Percentiles rank a stretch among this genome's conserved stretches.
Evolutionary conservation across 2,797 vertebrate species (phyloP).

Genomic region (Enoplosus armatus): DNA sequence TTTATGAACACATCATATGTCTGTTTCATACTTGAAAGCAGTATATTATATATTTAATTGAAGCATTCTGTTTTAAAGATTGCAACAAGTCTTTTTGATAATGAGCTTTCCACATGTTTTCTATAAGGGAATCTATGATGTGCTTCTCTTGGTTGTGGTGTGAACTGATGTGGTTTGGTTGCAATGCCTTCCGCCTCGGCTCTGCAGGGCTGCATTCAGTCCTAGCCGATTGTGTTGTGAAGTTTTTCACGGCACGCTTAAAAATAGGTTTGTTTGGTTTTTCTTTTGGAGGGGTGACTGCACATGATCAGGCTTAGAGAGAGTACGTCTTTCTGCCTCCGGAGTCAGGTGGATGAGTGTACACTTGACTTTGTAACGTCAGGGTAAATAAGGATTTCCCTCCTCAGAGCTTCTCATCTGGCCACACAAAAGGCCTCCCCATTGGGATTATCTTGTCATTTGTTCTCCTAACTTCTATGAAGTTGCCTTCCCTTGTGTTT

Average conservation of each 20-base stretch:
- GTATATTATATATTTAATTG: conserved; percentile 79
- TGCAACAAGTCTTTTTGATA: conserved; percentile 81
- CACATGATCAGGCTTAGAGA: conserved; percentile 6
- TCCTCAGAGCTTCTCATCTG: conserved; percentile 76
- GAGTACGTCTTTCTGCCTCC: conserved; percentile 26
- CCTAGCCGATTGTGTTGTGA: conserved; percentile 9
- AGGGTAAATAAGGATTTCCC: conserved; percentile 61
- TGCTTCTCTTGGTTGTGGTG: conserved; percentile 76
- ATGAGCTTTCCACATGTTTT: conserved; percentile 80
- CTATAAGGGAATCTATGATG: conserved; percentile 77
- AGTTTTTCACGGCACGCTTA: conserved; percentile 18
- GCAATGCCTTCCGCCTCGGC: conserved; percentile 37
- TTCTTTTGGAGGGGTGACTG: neutral
- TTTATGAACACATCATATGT: conserved; percentile 75
- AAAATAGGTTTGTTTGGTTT: neutral
- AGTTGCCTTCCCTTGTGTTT: conserved; percentile 91
- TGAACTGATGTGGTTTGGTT: conserved; percentile 58
- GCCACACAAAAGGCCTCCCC: conserved; percentile 86
- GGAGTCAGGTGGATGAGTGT: conserved; percentile 27
- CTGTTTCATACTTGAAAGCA: conserved; percentile 83
- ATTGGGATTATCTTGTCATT: conserved; percentile 86
- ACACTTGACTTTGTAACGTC: conserved; percentile 23
- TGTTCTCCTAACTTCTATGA: conserved; percentile 97
- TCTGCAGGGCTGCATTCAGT: conserved; percentile 48
- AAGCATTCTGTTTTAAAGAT: conserved; percentile 90